Base-by-base conservation (phyloP, 2,797 vertebrate genomes). In the Limnodromus scolopaceus region DNA sequence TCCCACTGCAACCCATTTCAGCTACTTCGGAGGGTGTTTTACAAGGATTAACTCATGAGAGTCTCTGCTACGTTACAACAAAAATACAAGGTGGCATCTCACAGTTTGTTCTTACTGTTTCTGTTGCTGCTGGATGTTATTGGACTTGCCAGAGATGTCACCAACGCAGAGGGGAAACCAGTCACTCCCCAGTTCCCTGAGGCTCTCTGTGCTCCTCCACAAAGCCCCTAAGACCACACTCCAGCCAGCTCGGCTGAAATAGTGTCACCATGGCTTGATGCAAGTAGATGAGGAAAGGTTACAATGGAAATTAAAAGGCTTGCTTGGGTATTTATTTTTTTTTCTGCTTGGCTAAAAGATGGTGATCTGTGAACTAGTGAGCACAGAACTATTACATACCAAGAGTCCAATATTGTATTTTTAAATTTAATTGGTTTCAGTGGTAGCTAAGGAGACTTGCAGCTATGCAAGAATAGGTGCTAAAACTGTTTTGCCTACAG, bases 401-500 rank as follows among this genome's bases (percentile, higher is more conserved):
- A 36, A 51, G 58, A 87, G 49, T 57, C 41, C 68, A 69, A 43
- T 60, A 53, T 11, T 45, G n/a, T 24, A 51, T 68, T 93, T 93
- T 84, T 53, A 23, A 53, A 45, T 49, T 45, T 51, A 83, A 30
- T 63, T 79, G 16, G 10, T 84, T 94, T 78, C 87, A 79, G 30
- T 48, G 54, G 16, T 79, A 93, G 36, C 53, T 84, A 79, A 82
- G 69, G 72, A 87, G 57, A 66, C 68, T 43, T 2, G 4, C 38
- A 85, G 58, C 36, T 79, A 82, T 64, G n/a, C 36, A 84, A 72
- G 54, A 55, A 79, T 63, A 90, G 45, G 48, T 60, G 63, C 23
- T 87, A 96, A 94, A 82, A 49, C 55, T 84, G 8, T 86, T 91
- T 95, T 89, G 70, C 80, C 66, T 92, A 84, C n/a, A 95, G 70